Evolutionary conservation across 2,113 vertebrate species (phyloP).

Genomic region (Solea solea): DNA sequence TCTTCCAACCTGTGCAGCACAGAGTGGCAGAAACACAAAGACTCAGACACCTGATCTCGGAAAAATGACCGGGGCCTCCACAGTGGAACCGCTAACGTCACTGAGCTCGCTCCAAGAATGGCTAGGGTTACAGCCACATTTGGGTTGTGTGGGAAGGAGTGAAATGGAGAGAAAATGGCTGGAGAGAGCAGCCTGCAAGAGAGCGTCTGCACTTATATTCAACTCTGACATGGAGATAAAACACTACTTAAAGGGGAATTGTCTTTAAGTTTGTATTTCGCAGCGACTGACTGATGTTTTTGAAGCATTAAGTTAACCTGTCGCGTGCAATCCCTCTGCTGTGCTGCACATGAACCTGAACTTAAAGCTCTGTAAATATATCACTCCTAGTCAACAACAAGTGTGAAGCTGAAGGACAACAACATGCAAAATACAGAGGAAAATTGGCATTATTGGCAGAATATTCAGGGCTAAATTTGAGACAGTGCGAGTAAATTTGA

Average conservation of each 20-base stretch:
- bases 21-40: conserved; percentile 58
- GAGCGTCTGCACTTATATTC: conserved; percentile 8
- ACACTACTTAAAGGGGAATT: not conserved
- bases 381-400: conserved; percentile 66
- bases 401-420: conserved; percentile 10
- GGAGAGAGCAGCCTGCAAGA: conserved; percentile 7
- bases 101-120: conserved; percentile 23
- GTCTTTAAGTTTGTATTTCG: not conserved
- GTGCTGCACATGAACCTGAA: conserved; percentile 15
- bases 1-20: conserved; percentile 5
- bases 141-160: conserved; percentile 57
- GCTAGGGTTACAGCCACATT: conserved; percentile 71
- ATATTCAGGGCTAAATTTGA: too few relatives aligned
- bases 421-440: not conserved
- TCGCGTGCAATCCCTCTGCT: not conserved
- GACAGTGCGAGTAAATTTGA: too few relatives aligned
- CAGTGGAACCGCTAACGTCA: conserved; percentile 46
- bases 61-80: conserved; percentile 62
- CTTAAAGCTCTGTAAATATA: conserved; percentile 68
- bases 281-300: not conserved
- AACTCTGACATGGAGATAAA: not conserved
- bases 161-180: not conserved
- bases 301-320: not conserved
- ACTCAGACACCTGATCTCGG: conserved; percentile 76
- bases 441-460: not conserved